phyloP scores from a whole-genome alignment of 2,797 vertebrate species.

The Aplochiton taeniatus region DNA sequence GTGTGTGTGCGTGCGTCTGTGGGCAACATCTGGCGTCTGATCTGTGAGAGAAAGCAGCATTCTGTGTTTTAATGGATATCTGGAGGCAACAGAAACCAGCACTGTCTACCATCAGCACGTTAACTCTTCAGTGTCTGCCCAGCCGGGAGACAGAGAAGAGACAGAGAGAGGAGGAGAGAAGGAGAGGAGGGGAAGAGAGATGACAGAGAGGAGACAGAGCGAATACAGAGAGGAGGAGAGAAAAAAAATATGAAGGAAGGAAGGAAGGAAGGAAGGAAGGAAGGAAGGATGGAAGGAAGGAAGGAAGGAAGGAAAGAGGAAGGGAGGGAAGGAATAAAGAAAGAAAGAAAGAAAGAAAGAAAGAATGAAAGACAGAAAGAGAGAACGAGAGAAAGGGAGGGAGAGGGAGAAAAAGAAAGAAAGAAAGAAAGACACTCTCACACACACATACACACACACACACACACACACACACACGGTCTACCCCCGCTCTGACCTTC shows the following conservation, averaged over 20 bases:
- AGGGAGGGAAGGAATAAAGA: slow-evolving; percentile 44
- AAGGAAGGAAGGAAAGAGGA: slow-evolving; percentile 18
- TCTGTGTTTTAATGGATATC: slow-evolving; percentile 95
- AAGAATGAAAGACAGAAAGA: slow-evolving; percentile 40
- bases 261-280: neutral
- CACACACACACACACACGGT: slow-evolving; percentile 15
- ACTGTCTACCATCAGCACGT: slow-evolving; percentile 85
- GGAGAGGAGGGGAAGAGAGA: neutral
- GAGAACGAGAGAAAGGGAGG: slow-evolving; percentile 47
- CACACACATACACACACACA: slow-evolving; percentile 21
- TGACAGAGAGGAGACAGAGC: slow-evolving; percentile 11
- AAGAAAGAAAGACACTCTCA: slow-evolving; percentile 4
- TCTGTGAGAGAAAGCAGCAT: slow-evolving; percentile 93
- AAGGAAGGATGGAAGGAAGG: neutral
- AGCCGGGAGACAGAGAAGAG: slow-evolving; percentile 38
- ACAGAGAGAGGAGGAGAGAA: slow-evolving; percentile 11
- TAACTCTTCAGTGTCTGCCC: slow-evolving; percentile 84
- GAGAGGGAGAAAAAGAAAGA: slow-evolving; percentile 41
- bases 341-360: slow-evolving; percentile 10
- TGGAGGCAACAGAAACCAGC: slow-evolving; percentile 85
- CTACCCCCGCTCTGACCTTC: slow-evolving; percentile 40
- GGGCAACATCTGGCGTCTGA: slow-evolving; percentile 97
- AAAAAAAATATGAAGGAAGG: neutral
- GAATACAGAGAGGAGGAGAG: too few species aligned
- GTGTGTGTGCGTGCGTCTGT: slow-evolving; percentile 80